A percentile compares a stretch with the other conserved stretches of the same genome.
Conservation (phyloP, 2,113 vertebrate species). For the Microtus richardsoni region DNA sequence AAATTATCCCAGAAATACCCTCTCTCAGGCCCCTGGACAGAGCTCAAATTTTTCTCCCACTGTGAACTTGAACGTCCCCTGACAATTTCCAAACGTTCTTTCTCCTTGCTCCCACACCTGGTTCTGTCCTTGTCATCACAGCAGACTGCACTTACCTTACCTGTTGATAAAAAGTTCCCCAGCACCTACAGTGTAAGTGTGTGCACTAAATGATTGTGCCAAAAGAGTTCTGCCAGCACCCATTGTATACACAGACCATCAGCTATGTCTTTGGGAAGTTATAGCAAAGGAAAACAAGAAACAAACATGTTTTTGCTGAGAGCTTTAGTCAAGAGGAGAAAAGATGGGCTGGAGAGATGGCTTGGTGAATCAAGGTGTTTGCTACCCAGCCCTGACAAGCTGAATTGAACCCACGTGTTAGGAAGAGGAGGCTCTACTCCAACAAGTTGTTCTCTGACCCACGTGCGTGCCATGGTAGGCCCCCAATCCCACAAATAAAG, state of each 20-base stretch:
- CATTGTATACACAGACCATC: neutral
- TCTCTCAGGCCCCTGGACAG: neutral
- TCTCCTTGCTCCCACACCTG: neutral
- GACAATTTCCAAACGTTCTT: neutral
- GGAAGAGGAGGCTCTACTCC: neutral
- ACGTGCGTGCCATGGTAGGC: neutral
- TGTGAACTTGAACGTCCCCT: neutral
- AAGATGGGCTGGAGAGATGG: neutral
- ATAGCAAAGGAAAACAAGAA: neutral
- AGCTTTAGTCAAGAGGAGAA: neutral
- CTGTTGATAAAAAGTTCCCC: neutral
- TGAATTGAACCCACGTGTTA: neutral
- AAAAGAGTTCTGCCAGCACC: neutral
- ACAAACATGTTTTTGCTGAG: neutral
- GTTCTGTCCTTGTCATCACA: neutral
- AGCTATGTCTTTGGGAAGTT: neutral
- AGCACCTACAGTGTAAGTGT: neutral
- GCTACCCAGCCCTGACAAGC: neutral
- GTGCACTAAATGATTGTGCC: too few species aligned
- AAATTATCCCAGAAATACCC: neutral
- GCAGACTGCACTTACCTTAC: neutral
- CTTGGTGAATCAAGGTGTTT: neutral
- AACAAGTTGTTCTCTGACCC: neutral
- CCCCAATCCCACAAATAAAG: neutral
- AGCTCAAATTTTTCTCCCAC: neutral